Conservation (phyloP, 2,797 vertebrate species). For the Myotis daubentonii region DNA sequence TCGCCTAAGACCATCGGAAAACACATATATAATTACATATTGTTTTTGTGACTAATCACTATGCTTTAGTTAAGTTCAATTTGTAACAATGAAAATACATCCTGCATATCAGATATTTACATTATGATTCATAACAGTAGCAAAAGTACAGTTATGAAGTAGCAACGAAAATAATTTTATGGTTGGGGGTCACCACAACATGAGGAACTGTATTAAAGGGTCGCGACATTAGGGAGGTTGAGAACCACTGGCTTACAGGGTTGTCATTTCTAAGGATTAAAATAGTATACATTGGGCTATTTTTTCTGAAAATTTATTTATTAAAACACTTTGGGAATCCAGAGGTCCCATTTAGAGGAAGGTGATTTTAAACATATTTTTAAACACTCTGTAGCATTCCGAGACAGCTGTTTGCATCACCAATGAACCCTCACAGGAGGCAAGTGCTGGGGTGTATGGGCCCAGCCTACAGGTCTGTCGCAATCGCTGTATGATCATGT, state of each 20-base stretch:
- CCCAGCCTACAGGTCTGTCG: not conserved
- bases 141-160: too few species aligned
- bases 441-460: fast-evolving
- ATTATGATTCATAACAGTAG: too few species aligned
- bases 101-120: too few species aligned
- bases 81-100: too few species aligned
- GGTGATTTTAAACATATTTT: not conserved
- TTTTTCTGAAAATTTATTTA: conserved; percentile 45
- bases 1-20: too few species aligned
- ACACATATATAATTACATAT: too few species aligned
- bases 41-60: too few species aligned
- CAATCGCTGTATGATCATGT: not conserved
- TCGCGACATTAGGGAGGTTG: too few species aligned
- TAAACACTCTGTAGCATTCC: not conserved
- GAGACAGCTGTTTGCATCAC: not conserved
- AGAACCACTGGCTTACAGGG: not conserved
- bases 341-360: not conserved
- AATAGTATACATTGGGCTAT: not conserved
- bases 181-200: too few species aligned
- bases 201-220: too few species aligned
- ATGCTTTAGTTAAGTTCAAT: too few species aligned
- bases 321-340: not conserved
- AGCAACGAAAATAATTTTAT: too few species aligned
- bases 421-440: not conserved
- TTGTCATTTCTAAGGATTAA: conserved; percentile 15